Percentiles rank a stretch among this genome's conserved stretches.
phyloP scores from a whole-genome alignment of 2,888 invertebrate genomes.

The Dendrolimus houi region DNA sequence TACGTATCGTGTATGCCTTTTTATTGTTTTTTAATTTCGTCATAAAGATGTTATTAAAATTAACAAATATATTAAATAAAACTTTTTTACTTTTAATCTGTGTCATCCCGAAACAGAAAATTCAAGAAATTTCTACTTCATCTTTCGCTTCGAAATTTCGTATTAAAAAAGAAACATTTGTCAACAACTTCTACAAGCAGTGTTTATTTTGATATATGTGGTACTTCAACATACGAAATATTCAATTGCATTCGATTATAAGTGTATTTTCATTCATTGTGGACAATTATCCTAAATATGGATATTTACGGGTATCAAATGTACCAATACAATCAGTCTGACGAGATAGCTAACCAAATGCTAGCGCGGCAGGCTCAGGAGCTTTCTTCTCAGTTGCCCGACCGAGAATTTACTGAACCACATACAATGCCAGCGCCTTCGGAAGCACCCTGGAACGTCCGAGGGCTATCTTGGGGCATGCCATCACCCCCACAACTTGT shows the following conservation, averaged over 20 bases:
- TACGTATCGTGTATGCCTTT: too few species aligned
- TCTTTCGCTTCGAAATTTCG: too few species aligned
- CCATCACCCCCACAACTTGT: conserved; percentile 58
- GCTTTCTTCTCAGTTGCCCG: conserved; percentile 25
- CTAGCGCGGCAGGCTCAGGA: conserved; percentile 51
- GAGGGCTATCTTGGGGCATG: conserved; percentile 72
- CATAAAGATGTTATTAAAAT: too few species aligned
- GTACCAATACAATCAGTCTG: conserved; percentile 50
- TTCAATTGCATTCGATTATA: too few species aligned
- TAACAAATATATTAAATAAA: too few species aligned
- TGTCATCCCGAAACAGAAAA: too few species aligned
- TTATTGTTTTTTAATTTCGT: too few species aligned
- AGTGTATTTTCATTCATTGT: neutral
- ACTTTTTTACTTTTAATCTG: too few species aligned
- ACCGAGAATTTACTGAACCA: conserved; percentile 30
- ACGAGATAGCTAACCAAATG: conserved; percentile 58
- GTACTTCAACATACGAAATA: neutral
- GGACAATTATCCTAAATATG: conserved; percentile 29
- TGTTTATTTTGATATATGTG: neutral
- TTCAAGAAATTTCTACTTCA: too few species aligned
- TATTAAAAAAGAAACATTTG: too few species aligned
- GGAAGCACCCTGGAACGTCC: conserved; percentile 69
- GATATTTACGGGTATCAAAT: conserved; percentile 53
- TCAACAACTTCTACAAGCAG: neutral
- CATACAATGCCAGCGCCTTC: conserved; percentile 59